Conservation (phyloP, 2,888 invertebrate species). For the Limnephilus marmoratus region DNA sequence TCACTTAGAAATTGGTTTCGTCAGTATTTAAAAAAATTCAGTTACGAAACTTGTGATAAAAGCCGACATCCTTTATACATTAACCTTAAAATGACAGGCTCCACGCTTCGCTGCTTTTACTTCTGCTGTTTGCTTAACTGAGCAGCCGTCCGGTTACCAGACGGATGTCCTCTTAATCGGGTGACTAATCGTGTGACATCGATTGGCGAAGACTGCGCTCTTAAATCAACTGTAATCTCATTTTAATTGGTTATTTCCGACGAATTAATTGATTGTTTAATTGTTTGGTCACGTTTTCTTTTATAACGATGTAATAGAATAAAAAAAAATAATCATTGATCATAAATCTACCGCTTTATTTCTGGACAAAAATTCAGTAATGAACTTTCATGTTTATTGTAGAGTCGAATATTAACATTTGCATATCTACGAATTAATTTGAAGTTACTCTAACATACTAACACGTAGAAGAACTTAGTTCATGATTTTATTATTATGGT, state of each 20-base stretch:
- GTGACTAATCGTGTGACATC: background rate
- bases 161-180: background rate
- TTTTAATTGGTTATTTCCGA: background rate
- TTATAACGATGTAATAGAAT: background rate
- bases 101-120: background rate
- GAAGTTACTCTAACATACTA: background rate
- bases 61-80: background rate
- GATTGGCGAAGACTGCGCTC: background rate
- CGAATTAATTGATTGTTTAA: background rate
- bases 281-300: background rate
- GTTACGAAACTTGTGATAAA: background rate
- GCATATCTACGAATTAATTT: background rate
- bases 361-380: too few species aligned
- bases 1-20: background rate
- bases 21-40: background rate
- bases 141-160: background rate
- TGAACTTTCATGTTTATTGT: too few species aligned
- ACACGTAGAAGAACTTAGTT: too few species aligned
- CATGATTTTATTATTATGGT: too few species aligned
- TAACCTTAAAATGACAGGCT: constrained; percentile 9
- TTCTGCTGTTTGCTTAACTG: background rate
- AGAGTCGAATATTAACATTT: background rate
- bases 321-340: too few species aligned
- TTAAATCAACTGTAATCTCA: background rate
- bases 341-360: too few species aligned